phyloP scores from a whole-genome alignment of 2,113 vertebrate species.

The Aepyceros melampus region DNA sequence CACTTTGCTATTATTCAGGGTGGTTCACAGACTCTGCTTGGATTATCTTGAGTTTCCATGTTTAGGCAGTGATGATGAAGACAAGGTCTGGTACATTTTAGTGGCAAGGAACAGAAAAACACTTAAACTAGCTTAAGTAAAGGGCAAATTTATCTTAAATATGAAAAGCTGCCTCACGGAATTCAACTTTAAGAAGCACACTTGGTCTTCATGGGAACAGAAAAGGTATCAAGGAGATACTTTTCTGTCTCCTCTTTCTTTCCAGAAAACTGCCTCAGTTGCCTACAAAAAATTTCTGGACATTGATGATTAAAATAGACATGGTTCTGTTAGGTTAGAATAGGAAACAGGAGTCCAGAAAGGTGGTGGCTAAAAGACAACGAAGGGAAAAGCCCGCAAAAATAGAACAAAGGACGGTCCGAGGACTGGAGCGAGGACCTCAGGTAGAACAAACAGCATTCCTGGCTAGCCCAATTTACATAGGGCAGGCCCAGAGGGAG shows the following conservation, averaged over 20 bases:
- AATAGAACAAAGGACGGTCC: background rate
- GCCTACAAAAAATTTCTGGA: background rate
- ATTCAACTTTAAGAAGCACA: background rate
- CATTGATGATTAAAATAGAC: background rate
- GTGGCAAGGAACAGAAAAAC: background rate
- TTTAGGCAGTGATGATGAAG: background rate
- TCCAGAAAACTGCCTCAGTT: background rate
- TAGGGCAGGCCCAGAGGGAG: background rate
- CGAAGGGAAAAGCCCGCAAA: accelerated
- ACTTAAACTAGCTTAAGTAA: background rate
- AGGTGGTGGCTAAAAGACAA: background rate
- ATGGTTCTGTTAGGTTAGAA: background rate
- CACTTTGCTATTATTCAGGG: background rate
- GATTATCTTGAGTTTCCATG: background rate
- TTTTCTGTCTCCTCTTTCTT: background rate
- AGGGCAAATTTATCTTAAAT: background rate
- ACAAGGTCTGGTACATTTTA: background rate
- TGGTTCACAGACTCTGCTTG: background rate
- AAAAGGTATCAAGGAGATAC: background rate
- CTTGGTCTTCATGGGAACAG: background rate
- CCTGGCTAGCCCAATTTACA: background rate
- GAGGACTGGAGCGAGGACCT: background rate
- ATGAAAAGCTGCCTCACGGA: background rate
- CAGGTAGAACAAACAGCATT: background rate
- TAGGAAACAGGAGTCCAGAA: background rate